Base-by-base conservation (phyloP, 2,797 vertebrate genomes). In the Hydrophis major region DNA sequence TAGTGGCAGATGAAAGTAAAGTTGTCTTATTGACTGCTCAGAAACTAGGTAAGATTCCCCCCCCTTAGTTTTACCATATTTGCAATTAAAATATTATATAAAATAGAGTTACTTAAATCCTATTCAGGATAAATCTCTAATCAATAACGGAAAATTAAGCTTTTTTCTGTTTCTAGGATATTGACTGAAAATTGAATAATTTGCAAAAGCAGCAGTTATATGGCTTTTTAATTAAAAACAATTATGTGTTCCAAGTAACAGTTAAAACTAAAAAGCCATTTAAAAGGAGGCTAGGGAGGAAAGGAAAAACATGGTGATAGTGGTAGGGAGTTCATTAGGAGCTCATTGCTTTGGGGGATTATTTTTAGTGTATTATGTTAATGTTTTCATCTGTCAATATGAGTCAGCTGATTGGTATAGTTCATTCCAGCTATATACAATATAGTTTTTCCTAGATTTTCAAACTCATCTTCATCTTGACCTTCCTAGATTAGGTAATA, bases 1-100 rank as follows among this genome's bases (percentile, higher is more conserved):
- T 94, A 99, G 99, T 99, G 98, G 98, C 98, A 86, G 99, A 99
- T 97, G 99, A 99, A 98, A 98, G 98, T 97, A 99, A 99, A 96
- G 93, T 98, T 96, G 96, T 98, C 94, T 98, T 98, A n/a, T 95
- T 98, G 97, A 97, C 95, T 7, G 95, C 96, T 94, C 97, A 94
- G 91, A 97, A 96, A 95, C 97, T 95, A 0, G 98, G 99, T 99
- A 98, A 98, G 98, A 98, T 98, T 95, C 6, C 50, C 6, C 60
- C 6, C 94, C 94, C 63, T 90, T 56, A 61, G 63, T 94, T 92
- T 91, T 63, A 88, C 55, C 94, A 88, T 89, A 66, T 18, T 95
- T 92, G 92, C 95, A 96, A 95, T 95, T 93, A 96, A 95, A 96
- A 88, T 91, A 96, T 55, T 83, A 42, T 89, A 47, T 28, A 92